phyloP scores from a whole-genome alignment of 2,113 vertebrate genomes.

The Heliornis fulica region DNA sequence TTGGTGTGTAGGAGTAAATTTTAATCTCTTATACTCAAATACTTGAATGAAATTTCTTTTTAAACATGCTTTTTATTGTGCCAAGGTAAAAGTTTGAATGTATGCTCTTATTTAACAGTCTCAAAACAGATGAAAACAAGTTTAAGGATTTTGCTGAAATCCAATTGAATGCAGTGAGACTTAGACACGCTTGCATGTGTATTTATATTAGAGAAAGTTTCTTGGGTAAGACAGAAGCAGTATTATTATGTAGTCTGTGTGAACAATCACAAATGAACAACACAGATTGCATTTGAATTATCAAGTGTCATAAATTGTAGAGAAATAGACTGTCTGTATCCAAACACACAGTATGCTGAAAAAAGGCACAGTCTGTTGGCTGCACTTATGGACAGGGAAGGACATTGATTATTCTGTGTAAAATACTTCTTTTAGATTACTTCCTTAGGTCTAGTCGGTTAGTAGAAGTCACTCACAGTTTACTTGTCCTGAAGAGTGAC shows the following conservation, averaged over 20 bases:
- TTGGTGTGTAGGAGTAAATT: background rate
- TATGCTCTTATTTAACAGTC: background rate
- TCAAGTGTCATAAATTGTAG: background rate
- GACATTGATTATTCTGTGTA: background rate
- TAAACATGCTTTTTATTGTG: background rate
- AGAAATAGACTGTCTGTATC: background rate
- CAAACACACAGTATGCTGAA: background rate
- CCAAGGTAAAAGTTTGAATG: background rate
- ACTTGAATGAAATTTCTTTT: background rate
- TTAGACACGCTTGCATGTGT: accelerated
- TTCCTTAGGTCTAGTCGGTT: background rate
- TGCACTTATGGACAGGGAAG: background rate
- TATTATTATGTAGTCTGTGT: background rate
- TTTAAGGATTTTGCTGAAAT: background rate
- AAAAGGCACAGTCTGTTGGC: background rate
- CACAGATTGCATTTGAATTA: background rate
- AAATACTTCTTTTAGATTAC: background rate
- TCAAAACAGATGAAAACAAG: background rate
- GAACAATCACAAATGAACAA: background rate
- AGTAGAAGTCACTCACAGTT: background rate
- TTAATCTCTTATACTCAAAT: background rate
- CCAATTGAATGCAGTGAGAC: background rate
- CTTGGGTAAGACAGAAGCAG: background rate
- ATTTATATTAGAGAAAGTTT: background rate
- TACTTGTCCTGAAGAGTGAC: background rate